These are phyloP conservation scores for Aphelocoma coerulescens DNA, from an alignment of 2,113 vertebrate genomes.

Conservation along the genomic window DNA sequence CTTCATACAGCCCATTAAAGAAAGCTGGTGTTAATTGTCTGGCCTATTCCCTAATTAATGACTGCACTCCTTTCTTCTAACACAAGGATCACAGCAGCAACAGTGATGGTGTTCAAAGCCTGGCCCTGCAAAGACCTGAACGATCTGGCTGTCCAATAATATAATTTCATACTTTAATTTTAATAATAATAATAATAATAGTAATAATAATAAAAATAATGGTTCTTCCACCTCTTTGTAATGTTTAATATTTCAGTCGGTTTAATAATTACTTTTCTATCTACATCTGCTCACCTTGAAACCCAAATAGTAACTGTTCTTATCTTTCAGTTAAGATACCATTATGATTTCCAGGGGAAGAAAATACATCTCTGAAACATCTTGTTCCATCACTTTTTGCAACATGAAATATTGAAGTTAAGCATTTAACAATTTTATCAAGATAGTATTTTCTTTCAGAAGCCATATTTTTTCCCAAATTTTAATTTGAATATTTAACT, in stretches of 20 bases:
- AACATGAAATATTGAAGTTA: not conserved
- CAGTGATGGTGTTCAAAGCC: not conserved
- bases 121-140: not conserved
- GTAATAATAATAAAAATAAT: not conserved
- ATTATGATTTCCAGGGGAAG: not conserved
- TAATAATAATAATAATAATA: not conserved
- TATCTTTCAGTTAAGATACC: not conserved
- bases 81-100: not conserved
- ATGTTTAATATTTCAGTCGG: not conserved
- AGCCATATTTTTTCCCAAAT: not conserved
- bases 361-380: not conserved
- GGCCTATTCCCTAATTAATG: not conserved
- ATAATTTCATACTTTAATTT: not conserved
- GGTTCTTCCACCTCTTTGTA: accelerated
- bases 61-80: not conserved
- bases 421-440: not conserved
- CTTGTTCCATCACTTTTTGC: not conserved
- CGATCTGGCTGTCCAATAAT: not conserved
- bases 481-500: not conserved
- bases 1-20: not conserved
- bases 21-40: not conserved
- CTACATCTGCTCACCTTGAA: not conserved
- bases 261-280: not conserved
- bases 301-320: not conserved
- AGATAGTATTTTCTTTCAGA: not conserved